Conservation (phyloP, 2,888 invertebrate species). For the Pammene aurita region DNA sequence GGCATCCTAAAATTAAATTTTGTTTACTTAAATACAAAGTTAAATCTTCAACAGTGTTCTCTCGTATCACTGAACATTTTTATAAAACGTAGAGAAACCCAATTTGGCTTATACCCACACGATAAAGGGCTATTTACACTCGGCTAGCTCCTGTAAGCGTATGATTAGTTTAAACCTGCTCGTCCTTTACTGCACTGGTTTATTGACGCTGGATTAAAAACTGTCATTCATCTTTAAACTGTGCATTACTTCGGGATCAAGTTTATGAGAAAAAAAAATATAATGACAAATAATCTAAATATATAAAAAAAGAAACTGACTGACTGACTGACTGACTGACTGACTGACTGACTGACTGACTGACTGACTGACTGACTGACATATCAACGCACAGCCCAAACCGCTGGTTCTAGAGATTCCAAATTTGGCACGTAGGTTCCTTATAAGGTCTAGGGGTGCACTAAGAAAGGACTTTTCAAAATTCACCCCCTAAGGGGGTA, state of each 20-base stretch:
- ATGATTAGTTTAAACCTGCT: conserved; percentile 59
- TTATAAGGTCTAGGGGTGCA: too few species aligned
- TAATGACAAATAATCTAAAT: neutral
- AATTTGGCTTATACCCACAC: conserved; percentile 46
- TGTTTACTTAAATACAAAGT: neutral
- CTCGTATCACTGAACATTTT: conserved; percentile 7
- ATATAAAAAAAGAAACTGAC: too few species aligned
- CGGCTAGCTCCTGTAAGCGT: conserved; percentile 61
- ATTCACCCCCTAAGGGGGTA: too few species aligned
- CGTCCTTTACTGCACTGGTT: conserved; percentile 24
- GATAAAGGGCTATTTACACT: conserved; percentile 67
- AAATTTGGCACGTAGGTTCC: too few species aligned
- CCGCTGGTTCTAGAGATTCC: too few species aligned
- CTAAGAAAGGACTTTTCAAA: too few species aligned
- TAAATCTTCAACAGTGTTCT: conserved; percentile 3
- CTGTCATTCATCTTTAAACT: conserved; percentile 22
- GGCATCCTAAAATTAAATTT: too few species aligned
- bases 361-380: too few species aligned
- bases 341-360: too few species aligned
- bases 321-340: too few species aligned
- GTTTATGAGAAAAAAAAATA: neutral
- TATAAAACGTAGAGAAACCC: conserved; percentile 15
- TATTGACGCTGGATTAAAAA: conserved; percentile 11
- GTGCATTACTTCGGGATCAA: neutral
- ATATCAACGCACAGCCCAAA: too few species aligned